Base-by-base conservation (phyloP, 2,888 invertebrate species). In the Noctuana brunneofusca region DNA sequence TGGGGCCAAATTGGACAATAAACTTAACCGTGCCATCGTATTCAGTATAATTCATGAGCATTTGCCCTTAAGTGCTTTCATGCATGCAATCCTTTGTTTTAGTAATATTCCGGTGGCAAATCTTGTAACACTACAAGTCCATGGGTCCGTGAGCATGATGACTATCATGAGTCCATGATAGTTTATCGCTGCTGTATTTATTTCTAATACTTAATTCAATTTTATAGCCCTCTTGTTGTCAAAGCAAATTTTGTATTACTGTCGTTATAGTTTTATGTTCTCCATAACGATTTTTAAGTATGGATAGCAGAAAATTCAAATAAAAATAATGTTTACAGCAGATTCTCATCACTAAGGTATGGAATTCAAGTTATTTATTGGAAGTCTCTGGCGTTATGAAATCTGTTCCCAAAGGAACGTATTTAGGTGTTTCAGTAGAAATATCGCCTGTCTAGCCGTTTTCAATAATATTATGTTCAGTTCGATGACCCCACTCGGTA, bases 1-100 rank as follows among this genome's bases (percentile, higher is more conserved):
- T 43, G 20, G 46, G 12, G 9, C 14, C 22, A 52, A 53, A 53
- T 30, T 52, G 52, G 30, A 53, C 22, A 16, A 53, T 53, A 46
- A 59, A 53, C 4, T 53, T 14, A 32, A 30, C 46, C 58, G 18
- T 38, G 12, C 24, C 12, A 38, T 58, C 50, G 58, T 49, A 38
- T 38, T 43, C 14, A 12, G 27, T 52, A 46, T 18, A 46, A 54
- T 54, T 60, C 54, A 54, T 48, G 48, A 48, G 12, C 54, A 24
- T 60, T 54, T 18, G 46, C 54, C 48, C 22, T 60, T 35, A 54
- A 46, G 46, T n/a, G 38, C 54, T 60, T 32, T 12, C 3, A 54
- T 43, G 14, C 60, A 60, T 54, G 60, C 60, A 54, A 60, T 48
- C 43, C 46, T 54, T 54, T 32, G 59, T 52, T 53, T 30, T 12